Base-by-base conservation (phyloP, 2,888 invertebrate species). In the Steinernema hermaphroditum region DNA sequence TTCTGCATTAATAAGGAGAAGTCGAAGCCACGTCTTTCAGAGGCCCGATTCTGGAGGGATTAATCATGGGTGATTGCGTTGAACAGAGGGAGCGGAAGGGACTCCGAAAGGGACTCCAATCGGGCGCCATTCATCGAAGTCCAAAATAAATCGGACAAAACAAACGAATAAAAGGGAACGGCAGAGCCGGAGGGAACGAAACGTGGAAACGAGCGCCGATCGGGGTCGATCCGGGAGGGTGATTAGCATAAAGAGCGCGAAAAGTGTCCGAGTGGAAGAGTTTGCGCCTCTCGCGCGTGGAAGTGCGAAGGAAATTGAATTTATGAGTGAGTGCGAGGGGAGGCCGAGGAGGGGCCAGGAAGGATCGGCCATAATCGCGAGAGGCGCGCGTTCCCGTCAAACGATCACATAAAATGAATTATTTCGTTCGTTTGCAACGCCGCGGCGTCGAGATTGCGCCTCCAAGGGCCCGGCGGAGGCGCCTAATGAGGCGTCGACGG, bases 271-370 rank as follows among this genome's bases (percentile, higher is more conserved):
- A 2, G 34, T 6, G 62, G 27, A 19, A 22, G 54, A 22, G 54
- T 54, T 54, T 54, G 54, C 12, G 2, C 24, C 16, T 12, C 37
- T 4, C 37, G 6, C 37, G 37, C 62, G 62, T n/a, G 14, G 62
- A 50, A 62, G 62, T 62, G 62, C 29, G 62, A 37, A 62, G 62
- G 62, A 62, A 62, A 62, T 62, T 62, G 62, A 62, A 62, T 62
- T 62, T 62, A 32, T 29, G 32, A 62, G 62, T 62, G 14, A 62
- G 62, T 62, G 62, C 27, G 62, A 32, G 29, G 62, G 62, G 6
- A 12, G 22, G 2, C 16, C 22, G 54, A 27, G 27, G 49, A 9
- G 49, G 12, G 6, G 24, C n/a, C 2, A 9, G 22, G 54, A 16
- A 29, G 62, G 62, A 62, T 16, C 27, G 27, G 62, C 62, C 34